Percentiles rank a stretch among this genome's conserved stretches.
phyloP scores from a whole-genome alignment of 1,140 invertebrate genomes.

The Sipha flava region DNA sequence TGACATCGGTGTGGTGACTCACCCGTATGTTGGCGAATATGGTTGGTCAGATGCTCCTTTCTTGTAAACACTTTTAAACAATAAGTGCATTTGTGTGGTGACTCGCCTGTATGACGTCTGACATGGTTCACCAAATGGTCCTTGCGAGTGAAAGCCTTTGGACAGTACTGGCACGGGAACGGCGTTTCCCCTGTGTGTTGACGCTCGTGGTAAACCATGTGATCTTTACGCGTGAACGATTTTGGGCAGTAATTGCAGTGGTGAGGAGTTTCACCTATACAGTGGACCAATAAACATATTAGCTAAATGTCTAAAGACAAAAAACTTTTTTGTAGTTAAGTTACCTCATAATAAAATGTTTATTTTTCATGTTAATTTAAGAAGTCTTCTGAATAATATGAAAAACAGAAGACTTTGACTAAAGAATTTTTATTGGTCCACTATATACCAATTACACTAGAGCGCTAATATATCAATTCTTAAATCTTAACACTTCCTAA shows the following conservation, averaged over 20 bases:
- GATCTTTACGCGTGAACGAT: slow-evolving; percentile 73
- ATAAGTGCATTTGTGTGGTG: slow-evolving; percentile 46
- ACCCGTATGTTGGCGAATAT: slow-evolving; percentile 62
- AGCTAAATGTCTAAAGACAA: slow-evolving; percentile 29
- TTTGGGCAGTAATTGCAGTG: slow-evolving; percentile 75
- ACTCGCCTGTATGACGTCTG: slow-evolving; percentile 63
- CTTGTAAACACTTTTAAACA: slow-evolving; percentile 59
- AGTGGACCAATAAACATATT: slow-evolving; percentile 33
- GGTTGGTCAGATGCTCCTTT: slow-evolving; percentile 57
- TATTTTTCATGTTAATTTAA: slow-evolving; percentile 2
- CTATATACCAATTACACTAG: slow-evolving; percentile 33
- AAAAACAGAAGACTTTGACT: slow-evolving; percentile 16
- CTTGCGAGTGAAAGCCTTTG: slow-evolving; percentile 72
- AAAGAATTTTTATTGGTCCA: slow-evolving; percentile 27
- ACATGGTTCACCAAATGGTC: slow-evolving; percentile 73
- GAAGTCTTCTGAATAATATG: slow-evolving; percentile 8
- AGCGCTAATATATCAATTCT: slow-evolving; percentile 23
- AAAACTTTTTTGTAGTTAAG: slow-evolving; percentile 15
- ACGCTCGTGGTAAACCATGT: slow-evolving; percentile 70
- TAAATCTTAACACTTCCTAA: neutral
- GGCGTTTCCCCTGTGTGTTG: slow-evolving; percentile 76
- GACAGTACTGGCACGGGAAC: slow-evolving; percentile 70
- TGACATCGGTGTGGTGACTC: slow-evolving; percentile 57
- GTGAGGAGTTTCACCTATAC: slow-evolving; percentile 75
- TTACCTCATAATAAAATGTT: slow-evolving; percentile 22